These are phyloP conservation scores for Caenorhabditis auriculariae DNA, from an alignment of 2,888 invertebrate species.

Conservation along the genomic window DNA sequence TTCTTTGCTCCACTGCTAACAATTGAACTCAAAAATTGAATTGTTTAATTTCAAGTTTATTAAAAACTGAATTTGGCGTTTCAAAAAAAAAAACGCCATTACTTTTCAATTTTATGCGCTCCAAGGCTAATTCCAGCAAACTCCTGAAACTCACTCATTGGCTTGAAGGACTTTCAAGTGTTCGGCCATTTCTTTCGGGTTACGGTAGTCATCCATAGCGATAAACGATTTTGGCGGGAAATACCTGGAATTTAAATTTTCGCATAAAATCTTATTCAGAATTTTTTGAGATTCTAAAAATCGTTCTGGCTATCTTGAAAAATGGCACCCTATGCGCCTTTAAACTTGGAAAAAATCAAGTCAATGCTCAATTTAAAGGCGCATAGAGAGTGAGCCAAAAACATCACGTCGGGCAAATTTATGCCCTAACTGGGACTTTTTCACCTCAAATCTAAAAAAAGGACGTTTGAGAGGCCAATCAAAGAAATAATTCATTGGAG, in stretches of 20 bases:
- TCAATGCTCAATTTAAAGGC: too few relatives aligned
- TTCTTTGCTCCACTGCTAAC: too few relatives aligned
- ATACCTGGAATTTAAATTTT: conserved; percentile 26
- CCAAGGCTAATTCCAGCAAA: neutral
- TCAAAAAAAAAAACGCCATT: too few relatives aligned
- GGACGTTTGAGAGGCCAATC: too few relatives aligned
- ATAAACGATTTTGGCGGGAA: conserved; percentile 54
- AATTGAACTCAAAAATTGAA: too few relatives aligned
- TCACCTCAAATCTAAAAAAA: too few relatives aligned
- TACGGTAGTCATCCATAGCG: conserved; percentile 57
- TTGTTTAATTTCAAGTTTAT: too few relatives aligned
- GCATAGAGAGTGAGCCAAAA: neutral
- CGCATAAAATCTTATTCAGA: conserved; percentile 2
- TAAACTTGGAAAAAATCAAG: neutral
- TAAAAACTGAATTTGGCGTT: too few relatives aligned
- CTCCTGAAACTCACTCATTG: conserved; percentile 25
- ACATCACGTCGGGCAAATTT: neutral
- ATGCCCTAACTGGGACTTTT: too few relatives aligned
- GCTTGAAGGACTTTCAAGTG: conserved; percentile 35
- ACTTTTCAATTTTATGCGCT: too few relatives aligned
- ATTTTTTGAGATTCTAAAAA: neutral
- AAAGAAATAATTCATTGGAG: neutral
- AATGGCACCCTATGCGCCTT: too few relatives aligned
- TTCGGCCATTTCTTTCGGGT: conserved; percentile 49
- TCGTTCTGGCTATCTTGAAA: neutral